phyloP scores from a whole-genome alignment of 2,888 invertebrate genomes.

The Suillia variegata region DNA sequence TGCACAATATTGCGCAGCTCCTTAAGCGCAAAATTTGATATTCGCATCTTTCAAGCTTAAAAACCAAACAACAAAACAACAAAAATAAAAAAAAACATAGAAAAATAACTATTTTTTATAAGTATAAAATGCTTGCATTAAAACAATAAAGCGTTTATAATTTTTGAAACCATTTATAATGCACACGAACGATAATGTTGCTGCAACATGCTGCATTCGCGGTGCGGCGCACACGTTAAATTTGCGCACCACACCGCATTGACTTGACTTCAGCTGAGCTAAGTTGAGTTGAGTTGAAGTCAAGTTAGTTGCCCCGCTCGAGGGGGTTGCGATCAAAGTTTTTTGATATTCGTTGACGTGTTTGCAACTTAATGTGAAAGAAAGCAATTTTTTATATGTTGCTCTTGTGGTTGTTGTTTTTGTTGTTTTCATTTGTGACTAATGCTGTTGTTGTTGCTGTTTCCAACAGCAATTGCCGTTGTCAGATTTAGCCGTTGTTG shows the following conservation, averaged over 20 bases:
- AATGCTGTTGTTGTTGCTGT: neutral
- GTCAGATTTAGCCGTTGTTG: slow-evolving; percentile 1
- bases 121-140: neutral
- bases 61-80: neutral
- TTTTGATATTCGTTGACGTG: neutral
- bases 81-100: neutral
- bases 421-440: neutral
- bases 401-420: neutral
- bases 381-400: neutral
- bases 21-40: neutral
- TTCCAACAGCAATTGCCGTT: neutral
- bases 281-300: neutral
- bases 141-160: neutral
- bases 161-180: slow-evolving; percentile 3
- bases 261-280: no score
- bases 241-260: neutral
- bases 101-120: no score
- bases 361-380: neutral
- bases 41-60: neutral
- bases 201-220: neutral
- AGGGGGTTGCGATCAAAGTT: neutral
- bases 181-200: neutral
- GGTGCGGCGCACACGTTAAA: neutral
- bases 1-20: neutral
- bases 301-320: neutral